These are phyloP conservation scores for Embiotoca jacksoni DNA, from an alignment of 2,113 vertebrate genomes.

Conservation along the genomic window DNA sequence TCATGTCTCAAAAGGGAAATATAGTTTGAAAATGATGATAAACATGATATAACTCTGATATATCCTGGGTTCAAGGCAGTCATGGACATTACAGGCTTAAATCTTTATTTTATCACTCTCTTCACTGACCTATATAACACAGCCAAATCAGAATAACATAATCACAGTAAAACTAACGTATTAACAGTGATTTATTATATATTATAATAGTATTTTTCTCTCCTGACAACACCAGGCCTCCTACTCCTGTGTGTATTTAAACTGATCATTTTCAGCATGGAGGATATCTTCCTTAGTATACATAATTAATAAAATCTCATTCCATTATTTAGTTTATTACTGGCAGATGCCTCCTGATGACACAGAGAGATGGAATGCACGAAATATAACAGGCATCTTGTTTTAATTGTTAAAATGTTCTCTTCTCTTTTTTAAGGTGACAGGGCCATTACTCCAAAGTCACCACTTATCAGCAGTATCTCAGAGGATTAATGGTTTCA, in stretches of 20 bases:
- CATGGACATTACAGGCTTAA: not conserved
- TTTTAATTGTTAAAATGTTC: conserved; percentile 98
- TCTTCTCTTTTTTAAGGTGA: conserved; percentile 87
- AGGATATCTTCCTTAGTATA: conserved; percentile 1
- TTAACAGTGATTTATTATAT: not conserved
- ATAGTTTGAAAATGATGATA: not conserved
- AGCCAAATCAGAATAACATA: not conserved
- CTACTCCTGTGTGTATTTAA: not conserved
- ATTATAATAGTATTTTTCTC: not conserved
- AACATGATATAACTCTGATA: not conserved
- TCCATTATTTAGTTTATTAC: conserved; percentile 90
- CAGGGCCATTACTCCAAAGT: conserved; percentile 99
- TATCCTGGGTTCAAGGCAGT: not conserved
- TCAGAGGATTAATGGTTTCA: conserved; percentile 99
- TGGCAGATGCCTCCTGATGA: conserved; percentile 91
- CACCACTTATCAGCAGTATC: conserved; percentile 97
- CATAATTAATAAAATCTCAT: conserved; percentile 68
- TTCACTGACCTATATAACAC: not conserved
- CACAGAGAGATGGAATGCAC: conserved; percentile 87
- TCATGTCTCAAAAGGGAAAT: not conserved
- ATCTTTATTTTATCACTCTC: not conserved
- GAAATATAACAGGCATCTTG: conserved; percentile 94
- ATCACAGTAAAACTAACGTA: not conserved
- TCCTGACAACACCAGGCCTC: not conserved
- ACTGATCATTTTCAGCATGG: conserved; percentile 3